Percentiles rank a stretch among this genome's conserved stretches.
Evolutionary conservation across 2,797 vertebrate genomes (phyloP).

Genomic region (Poeciliopsis gracilis): DNA sequence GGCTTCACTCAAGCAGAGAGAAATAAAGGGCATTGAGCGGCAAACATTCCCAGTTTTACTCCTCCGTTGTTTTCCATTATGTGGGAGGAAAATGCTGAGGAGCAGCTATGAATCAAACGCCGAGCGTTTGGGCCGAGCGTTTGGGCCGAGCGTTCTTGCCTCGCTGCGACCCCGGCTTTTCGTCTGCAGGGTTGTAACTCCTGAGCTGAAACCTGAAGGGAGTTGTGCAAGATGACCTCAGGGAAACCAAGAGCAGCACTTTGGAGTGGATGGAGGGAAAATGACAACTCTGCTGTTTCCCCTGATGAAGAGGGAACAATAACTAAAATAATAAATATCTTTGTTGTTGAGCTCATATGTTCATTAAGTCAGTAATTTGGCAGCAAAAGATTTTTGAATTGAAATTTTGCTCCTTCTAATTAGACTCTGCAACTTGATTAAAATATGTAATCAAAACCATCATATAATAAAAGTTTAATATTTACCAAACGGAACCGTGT

Average conservation of each 20-base stretch:
- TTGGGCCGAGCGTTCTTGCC: no score
- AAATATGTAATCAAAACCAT: no score
- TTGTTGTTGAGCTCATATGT: no score
- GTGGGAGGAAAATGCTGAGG: slow-evolving; percentile 47
- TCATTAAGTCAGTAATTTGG: no score
- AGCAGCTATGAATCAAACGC: slow-evolving; percentile 55
- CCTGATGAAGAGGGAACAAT: slow-evolving; percentile 9
- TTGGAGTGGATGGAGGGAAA: slow-evolving; percentile 38
- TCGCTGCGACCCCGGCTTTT: slow-evolving; percentile 13
- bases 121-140: slow-evolving; percentile 18
- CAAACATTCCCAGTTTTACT: slow-evolving; percentile 27
- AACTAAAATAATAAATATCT: no score
- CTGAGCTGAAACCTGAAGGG: slow-evolving; percentile 42
- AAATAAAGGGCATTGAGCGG: slow-evolving; percentile 38
- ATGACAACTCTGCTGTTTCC: slow-evolving; percentile 26
- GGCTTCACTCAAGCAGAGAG: slow-evolving; percentile 34
- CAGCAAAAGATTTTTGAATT: no score
- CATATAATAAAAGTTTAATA: no score
- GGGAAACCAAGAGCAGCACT: slow-evolving; percentile 35
- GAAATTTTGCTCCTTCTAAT: no score
- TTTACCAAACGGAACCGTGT: no score
- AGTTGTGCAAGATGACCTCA: slow-evolving; percentile 49
- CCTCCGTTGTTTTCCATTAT: slow-evolving; percentile 51
- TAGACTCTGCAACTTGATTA: no score
- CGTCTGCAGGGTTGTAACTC: slow-evolving; percentile 58